Base-by-base conservation (phyloP, 2,113 vertebrate genomes). In the Ia io region DNA sequence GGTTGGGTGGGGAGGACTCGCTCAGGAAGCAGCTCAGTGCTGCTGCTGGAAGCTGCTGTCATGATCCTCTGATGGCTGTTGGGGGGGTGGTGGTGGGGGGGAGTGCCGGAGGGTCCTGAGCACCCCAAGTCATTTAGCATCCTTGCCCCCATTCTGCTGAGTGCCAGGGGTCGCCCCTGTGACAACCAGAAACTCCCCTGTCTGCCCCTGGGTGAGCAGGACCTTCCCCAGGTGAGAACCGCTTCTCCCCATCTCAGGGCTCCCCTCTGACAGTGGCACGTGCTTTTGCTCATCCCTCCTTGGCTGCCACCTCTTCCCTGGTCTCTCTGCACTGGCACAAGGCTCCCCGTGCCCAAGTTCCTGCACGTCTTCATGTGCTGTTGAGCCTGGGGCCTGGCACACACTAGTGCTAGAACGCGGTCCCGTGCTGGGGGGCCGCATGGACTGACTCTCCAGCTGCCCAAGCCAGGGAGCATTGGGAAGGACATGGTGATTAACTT, bases 401-500 rank as follows among this genome's bases (percentile, higher is more conserved):
- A 22, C 3, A 6, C 14, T 7, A 78, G 79, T n/a, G 6, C 67
- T 37, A 40, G 85, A 91, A 63, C 0, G 0, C 30, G 42, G 63
- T 5, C 32, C 51, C 10, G 1, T 10, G 18, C 49, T 25, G 20
- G 4, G 40, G 56, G 18, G 6, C 16, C 11, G 79, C 49, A 67
- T 51, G 61, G 56, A 42, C 70, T 3, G 22, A 37, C n/a, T 56
- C 32, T 51, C 69, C 32, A 61, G 8, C 44, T n/a, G 65, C 77
- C 40, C 0, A 0, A 18, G 32, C 22, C 71, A 35, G 74, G 69
- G 7, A 7, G 59, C 25, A 1, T 14, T 42, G 70, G 89, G 80
- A 89, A 82, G 77, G 92, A 92, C 67, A 88, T 0, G 11, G 95
- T 96, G 85, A 96, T 96, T 96, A 97, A 96, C 87, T 90, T 49